A percentile compares a stretch with the other conserved stretches of the same genome.
Evolutionary conservation across 2,797 vertebrate genomes (phyloP).

Genomic region (Gymnopithys bicolor): DNA sequence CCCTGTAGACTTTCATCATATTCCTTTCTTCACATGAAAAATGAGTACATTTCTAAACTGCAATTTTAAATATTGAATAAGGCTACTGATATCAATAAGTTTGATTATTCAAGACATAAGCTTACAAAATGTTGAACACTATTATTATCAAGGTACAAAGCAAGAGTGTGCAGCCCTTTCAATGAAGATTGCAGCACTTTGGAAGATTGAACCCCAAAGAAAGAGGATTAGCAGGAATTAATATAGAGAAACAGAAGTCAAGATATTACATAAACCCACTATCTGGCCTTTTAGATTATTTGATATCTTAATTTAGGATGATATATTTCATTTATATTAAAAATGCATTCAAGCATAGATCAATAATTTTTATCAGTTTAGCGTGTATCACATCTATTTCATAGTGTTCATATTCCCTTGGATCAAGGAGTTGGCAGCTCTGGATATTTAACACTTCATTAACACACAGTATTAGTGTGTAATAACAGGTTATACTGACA

Average conservation of each 20-base stretch:
- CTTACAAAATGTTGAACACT: not conserved
- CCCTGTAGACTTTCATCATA: constrained; percentile 50
- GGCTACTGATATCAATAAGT: constrained; percentile 46
- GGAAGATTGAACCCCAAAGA: not conserved
- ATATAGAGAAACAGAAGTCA: fast-evolving
- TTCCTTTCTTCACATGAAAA: constrained; percentile 66
- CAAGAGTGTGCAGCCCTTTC: not conserved
- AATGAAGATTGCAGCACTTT: not conserved
- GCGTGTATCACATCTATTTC: not conserved
- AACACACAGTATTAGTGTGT: not conserved
- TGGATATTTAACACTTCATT: constrained; percentile 49
- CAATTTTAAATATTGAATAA: constrained; percentile 71
- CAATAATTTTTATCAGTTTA: not conserved
- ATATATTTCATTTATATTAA: not conserved
- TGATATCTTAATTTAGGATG: not conserved
- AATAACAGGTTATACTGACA: constrained; percentile 20
- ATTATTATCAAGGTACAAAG: constrained; percentile 2
- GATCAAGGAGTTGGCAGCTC: not conserved
- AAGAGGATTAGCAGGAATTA: not conserved
- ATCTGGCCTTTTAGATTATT: not conserved
- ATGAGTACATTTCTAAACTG: constrained; percentile 41
- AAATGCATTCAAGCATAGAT: not conserved
- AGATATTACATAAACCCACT: not conserved
- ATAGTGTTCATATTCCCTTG: not conserved
- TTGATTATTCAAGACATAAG: constrained; percentile 53